Evolutionary conservation across 1,140 invertebrate genomes (phyloP).

Genomic region (Drosophila auraria): DNA sequence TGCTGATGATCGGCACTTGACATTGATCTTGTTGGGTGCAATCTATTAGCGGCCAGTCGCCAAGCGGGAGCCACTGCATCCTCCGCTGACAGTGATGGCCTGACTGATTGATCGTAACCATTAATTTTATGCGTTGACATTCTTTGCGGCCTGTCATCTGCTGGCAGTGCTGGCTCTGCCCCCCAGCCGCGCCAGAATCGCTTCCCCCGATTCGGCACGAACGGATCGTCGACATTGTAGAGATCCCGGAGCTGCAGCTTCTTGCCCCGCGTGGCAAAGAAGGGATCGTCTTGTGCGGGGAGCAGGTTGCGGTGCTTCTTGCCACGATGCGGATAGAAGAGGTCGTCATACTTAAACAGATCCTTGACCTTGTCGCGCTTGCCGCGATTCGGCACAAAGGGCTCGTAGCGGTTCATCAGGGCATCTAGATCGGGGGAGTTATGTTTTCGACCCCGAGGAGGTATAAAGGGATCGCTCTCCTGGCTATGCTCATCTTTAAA

Average conservation of each 20-base stretch:
- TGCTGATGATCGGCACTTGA: slow-evolving; percentile 58
- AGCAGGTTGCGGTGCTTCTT: slow-evolving; percentile 71
- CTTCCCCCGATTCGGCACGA: slow-evolving; percentile 78
- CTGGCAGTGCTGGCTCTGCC: slow-evolving; percentile 32
- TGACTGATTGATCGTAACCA: slow-evolving; percentile 82
- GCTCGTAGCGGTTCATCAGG: slow-evolving; percentile 71
- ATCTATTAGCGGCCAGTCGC: slow-evolving; percentile 74
- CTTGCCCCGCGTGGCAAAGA: slow-evolving; percentile 76
- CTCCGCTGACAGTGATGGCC: slow-evolving; percentile 74
- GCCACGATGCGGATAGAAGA: slow-evolving; percentile 83
- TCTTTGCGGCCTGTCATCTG: slow-evolving; percentile 67
- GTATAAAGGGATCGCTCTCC: slow-evolving; percentile 78
- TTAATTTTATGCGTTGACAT: slow-evolving; percentile 83
- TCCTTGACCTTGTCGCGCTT: slow-evolving; percentile 83
- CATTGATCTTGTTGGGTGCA: slow-evolving; percentile 81
- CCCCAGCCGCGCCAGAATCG: slow-evolving; percentile 44
- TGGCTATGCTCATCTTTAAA: slow-evolving; percentile 42
- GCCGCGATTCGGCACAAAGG: slow-evolving; percentile 82
- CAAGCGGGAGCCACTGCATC: slow-evolving; percentile 33
- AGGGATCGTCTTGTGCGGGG: slow-evolving; percentile 68
- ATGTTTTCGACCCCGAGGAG: slow-evolving; percentile 78
- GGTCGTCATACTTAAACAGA: slow-evolving; percentile 83
- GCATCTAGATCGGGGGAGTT: slow-evolving; percentile 70
- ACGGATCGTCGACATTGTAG: slow-evolving; percentile 72
- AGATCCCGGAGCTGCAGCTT: slow-evolving; percentile 76